Percentiles rank a stretch among this genome's conserved stretches.
phyloP scores from a whole-genome alignment of 37 sponge, comb jelly and placozoan species.

The Eunapius fragilis region DNA sequence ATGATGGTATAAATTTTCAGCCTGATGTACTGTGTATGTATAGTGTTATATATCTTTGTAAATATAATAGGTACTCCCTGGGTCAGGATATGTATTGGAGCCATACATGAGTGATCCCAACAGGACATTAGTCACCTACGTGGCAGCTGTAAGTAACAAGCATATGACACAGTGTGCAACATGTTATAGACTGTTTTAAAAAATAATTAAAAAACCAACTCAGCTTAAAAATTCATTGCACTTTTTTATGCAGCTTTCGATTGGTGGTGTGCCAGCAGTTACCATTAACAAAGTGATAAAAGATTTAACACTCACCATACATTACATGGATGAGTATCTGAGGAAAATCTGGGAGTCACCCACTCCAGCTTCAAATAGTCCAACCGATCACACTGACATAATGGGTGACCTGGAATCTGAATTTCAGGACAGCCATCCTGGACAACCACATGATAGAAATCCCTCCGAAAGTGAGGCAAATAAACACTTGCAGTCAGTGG shows the following conservation, averaged over 20 bases:
- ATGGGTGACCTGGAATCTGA: background rate
- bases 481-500: background rate
- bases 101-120: background rate
- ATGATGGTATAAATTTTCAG: too few species aligned
- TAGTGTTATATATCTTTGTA: background rate
- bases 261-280: background rate
- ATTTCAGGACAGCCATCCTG: background rate
- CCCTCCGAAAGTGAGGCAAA: background rate
- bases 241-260: background rate
- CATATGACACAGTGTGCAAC: too few species aligned
- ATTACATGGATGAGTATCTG: background rate
- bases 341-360: background rate
- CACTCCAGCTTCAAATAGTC: background rate
- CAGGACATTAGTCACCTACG: background rate
- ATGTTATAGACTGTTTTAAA: background rate
- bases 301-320: background rate
- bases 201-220: background rate
- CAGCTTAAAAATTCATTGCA: too few species aligned
- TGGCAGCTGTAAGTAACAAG: background rate
- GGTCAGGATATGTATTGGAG: constrained; percentile 6
- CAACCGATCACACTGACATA: background rate
- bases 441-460: background rate
- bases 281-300: background rate
- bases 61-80: constrained; percentile 37
- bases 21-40: too few species aligned